Percentiles rank a stretch among this genome's conserved stretches.
These are phyloP conservation scores for Epizoanthus rinbou DNA, from an alignment of 92 coral and sea anemone species.

Conservation along the genomic window DNA sequence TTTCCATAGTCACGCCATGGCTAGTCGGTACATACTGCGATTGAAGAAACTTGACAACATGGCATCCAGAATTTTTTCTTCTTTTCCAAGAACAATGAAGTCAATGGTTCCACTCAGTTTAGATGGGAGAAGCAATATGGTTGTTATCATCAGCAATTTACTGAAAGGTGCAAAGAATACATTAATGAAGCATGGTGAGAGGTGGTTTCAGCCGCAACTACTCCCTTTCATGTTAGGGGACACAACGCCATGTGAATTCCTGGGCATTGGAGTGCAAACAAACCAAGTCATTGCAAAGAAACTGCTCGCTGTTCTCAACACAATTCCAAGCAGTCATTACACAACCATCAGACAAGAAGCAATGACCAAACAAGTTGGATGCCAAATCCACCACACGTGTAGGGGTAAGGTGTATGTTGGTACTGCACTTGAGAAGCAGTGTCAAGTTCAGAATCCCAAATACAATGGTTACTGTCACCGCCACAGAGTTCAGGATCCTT, in stretches of 20 bases:
- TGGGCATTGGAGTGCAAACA: constrained; percentile 30
- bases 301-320: constrained; percentile 2
- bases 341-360: not conserved
- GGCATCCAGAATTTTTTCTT: constrained; percentile 23
- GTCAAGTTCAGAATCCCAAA: constrained; percentile 17
- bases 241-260: constrained; percentile 13
- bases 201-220: constrained; percentile 33
- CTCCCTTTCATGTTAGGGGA: constrained; percentile 36
- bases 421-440: constrained; percentile 23
- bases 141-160: not conserved
- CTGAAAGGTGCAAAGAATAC: constrained; percentile 17
- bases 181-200: constrained; percentile 23
- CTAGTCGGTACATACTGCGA: not conserved
- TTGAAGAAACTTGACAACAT: not conserved
- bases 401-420: constrained; percentile 6
- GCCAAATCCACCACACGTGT: not conserved
- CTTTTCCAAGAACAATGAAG: constrained; percentile 21
- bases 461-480: constrained; percentile 8
- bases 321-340: constrained; percentile 8
- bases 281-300: constrained; percentile 28
- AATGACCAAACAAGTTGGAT: not conserved
- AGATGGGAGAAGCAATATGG: not conserved
- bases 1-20: constrained; percentile 30
- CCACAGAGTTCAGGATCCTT: constrained; percentile 12
- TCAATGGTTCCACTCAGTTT: constrained; percentile 14